Conservation (phyloP, 2,113 vertebrate species). For the Alaudala cheleensis region DNA sequence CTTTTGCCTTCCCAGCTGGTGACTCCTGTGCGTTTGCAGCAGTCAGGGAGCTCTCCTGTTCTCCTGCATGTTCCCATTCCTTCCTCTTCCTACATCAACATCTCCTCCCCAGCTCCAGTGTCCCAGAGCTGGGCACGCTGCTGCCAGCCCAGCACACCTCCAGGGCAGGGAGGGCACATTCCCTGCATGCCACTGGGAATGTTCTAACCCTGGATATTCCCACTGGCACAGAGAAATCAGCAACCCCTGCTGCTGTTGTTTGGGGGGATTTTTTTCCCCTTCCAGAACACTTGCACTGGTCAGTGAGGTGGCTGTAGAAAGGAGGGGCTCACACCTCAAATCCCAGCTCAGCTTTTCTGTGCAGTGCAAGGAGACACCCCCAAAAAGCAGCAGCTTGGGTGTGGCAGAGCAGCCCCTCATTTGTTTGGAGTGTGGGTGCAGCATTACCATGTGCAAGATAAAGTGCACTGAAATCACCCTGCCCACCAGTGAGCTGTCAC, state of each 20-base stretch:
- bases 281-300: background rate
- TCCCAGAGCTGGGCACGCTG: background rate
- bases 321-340: background rate
- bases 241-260: background rate
- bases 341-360: background rate
- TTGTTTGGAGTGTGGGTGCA: background rate
- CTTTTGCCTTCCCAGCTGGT: background rate
- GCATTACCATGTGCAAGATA: fast-evolving
- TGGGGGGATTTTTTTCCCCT: background rate
- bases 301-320: fast-evolving
- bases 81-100: background rate
- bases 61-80: background rate
- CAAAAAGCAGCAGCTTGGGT: background rate
- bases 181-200: background rate
- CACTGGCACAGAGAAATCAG: background rate
- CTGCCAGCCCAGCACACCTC: background rate
- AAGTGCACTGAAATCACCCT: background rate
- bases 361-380: background rate
- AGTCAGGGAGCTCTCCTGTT: background rate
- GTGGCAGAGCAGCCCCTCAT: background rate
- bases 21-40: fast-evolving
- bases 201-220: background rate
- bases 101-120: background rate
- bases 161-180: background rate
- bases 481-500: background rate